Evolutionary conservation across 2,888 invertebrate species (phyloP), one percentile per base, ranked within the genome.

Genomic region (Ophion ellenae): DNA sequence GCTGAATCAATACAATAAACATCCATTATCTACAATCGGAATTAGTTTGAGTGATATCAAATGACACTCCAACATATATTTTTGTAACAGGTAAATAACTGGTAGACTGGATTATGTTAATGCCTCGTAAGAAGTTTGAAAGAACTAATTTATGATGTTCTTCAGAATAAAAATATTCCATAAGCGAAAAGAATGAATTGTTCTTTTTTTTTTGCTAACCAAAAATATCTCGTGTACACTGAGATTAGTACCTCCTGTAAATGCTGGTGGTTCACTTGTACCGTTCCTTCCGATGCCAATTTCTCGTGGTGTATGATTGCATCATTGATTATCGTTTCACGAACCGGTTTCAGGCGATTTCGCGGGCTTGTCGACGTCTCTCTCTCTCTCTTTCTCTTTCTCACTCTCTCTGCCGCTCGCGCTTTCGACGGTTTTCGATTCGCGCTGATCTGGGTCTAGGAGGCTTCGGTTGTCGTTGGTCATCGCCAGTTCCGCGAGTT

Each of bases 261-360:
- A n/a, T 11, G 59, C 14, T 45, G 71, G 40, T 57, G 59, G 45
- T 79, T 24, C 45, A 77, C 70, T 82, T 70, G 63, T 79, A 61
- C 63, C 57, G 32, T 69, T n/a, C 28, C 64, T 79, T 61, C 73
- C 73, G 71, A 78, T 53, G 78, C 45, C 36, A 70, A 79, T 75
- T 75, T 79, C 79, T 69, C 78, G 66, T 74, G 47, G 45, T 36
- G 45, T n/a, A 59, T 47, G 61, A 81, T 85, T 85, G 63, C 83
- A 74, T 78, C 73, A 86, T 84, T 63, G 81, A 77, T 73, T 73
- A 77, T 81, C 81, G 67, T 73, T 73, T 73, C 75, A 66, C 59
- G 63, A 77, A 84, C 84, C 84, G 84, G 81, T 84, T 84, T 73
- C 70, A 11, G 66, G 24, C 73, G 84, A 73, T 71, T 80, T 84